A percentile compares a stretch with the other conserved stretches of the same genome.
These are phyloP conservation scores for Ptychadena robeensis DNA, from an alignment of 2,797 vertebrate species.

Conservation along the genomic window DNA sequence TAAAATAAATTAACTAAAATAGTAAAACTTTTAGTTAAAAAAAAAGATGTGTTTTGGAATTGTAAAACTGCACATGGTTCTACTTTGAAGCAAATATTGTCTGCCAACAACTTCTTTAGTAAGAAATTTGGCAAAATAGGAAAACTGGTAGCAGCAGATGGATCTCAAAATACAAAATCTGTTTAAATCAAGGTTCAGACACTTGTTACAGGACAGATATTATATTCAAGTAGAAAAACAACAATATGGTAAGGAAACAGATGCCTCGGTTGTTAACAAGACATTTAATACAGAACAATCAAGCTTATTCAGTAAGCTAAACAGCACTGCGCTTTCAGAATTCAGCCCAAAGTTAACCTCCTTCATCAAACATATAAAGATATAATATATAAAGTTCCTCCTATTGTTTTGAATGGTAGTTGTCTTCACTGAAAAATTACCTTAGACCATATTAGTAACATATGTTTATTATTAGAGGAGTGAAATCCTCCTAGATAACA, in stretches of 20 bases:
- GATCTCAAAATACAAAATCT: neutral
- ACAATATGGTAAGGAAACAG: neutral
- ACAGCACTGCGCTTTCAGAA: too few species aligned
- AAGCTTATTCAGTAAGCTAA: too few species aligned
- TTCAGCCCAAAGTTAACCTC: too few species aligned
- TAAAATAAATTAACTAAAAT: neutral
- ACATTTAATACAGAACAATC: too few species aligned
- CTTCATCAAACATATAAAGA: too few species aligned
- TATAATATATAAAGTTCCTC: too few species aligned
- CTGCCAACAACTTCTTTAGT: conserved; percentile 16
- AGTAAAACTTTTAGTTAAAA: neutral
- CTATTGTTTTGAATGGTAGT: too few species aligned
- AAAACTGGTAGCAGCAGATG: neutral
- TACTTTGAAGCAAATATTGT: conserved; percentile 3
- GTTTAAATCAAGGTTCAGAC: neutral
- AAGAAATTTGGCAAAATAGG: conserved; percentile 9
- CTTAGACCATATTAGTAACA: too few species aligned
- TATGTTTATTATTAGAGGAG: too few species aligned
- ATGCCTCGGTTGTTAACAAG: neutral
- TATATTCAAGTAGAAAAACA: neutral
- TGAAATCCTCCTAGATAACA: too few species aligned
- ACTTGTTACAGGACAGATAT: conserved; percentile 8
- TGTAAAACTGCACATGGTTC: neutral
- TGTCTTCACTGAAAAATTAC: too few species aligned
- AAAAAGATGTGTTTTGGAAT: neutral